Evolutionary conservation across 2,888 invertebrate species (phyloP).

Genomic region (Abrostola triplasia): DNA sequence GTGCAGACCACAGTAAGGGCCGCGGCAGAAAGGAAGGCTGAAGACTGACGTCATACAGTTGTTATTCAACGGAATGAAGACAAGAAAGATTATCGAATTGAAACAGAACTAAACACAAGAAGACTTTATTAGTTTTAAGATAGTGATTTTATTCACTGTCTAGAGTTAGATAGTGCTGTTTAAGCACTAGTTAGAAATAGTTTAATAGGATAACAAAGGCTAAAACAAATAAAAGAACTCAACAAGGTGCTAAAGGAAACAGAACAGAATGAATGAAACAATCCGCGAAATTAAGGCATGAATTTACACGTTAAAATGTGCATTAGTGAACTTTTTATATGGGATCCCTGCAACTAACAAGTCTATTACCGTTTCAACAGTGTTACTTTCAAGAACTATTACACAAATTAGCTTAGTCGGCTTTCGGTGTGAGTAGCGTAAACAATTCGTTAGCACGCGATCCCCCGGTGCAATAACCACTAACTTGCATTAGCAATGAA

Average conservation of each 20-base stretch:
- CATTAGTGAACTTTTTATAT: constrained; percentile 41
- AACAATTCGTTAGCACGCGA: constrained; percentile 60
- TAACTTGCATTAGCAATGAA: constrained; percentile 25
- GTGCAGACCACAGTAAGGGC: constrained; percentile 21
- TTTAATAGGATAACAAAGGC: background rate
- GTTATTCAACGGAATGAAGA: no score
- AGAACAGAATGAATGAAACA: constrained; percentile 21
- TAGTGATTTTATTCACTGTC: background rate
- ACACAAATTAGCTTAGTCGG: constrained; percentile 54
- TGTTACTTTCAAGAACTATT: constrained; percentile 49
- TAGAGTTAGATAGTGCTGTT: no score
- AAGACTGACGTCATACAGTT: constrained; percentile 33
- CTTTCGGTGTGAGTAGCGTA: constrained; percentile 43
- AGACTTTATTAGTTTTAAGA: background rate
- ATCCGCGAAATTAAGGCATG: constrained; percentile 22
- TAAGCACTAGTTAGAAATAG: no score
- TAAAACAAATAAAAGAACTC: background rate
- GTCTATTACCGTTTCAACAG: constrained; percentile 43
- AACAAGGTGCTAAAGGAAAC: background rate
- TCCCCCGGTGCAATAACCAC: constrained; percentile 55
- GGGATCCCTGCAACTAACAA: constrained; percentile 32
- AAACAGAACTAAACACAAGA: no score
- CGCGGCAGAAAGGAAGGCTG: constrained; percentile 22
- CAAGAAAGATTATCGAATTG: no score
- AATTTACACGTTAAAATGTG: constrained; percentile 31